Base-by-base conservation (phyloP, 2,888 invertebrate genomes). In the Nephrocerus scutellatus region DNA sequence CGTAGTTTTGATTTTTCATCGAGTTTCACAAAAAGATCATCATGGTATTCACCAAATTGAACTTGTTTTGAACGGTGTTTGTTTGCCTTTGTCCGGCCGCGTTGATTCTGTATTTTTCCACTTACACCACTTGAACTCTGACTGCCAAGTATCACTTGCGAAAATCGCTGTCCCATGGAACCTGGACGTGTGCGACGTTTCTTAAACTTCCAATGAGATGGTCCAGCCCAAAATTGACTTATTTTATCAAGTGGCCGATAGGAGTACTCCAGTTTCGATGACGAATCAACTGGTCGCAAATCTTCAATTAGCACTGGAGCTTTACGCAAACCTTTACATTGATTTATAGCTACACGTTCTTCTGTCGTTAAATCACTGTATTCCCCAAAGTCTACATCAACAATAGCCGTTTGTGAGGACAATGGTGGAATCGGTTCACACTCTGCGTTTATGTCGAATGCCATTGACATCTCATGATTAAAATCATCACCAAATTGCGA, bases 131-230 rank as follows among this genome's bases (percentile, higher is more conserved):
- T n/a, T 20, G 23, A 21, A 22, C 31, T 31, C 16, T 20, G 21
- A 20, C 12, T 31, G 5, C n/a, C n/a, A n/a, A n/a, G n/a, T n/a
- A n/a, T n/a, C n/a, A 16, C 37, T 44, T 51, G 6, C 25, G 48
- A 28, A 38, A 41, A 2, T 12, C 30, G 31, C 14, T 43, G 44
- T 6, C 37, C 43, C 14, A 52, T 38, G 1, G 48, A 48, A 8
- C 59, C 52, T n/a, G 46, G 55, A n/a, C 56, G 56, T 5, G 46
- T 37, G 2, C 62, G 56, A 1, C 35, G n/a, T 4, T 73, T 74
- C 57, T 74, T 77, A 28, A 83, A 75, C 52, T 82, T 81, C 89
- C 89, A 89, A 66, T 89, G 84, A 29, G 78, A 72, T 20, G 89
- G 88, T 1, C 89, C 89, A 15, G 84, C 85, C 88, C 88, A 89